These are phyloP conservation scores for Erythrocercus mccallii DNA, from an alignment of 2,113 vertebrate genomes.

Conservation along the genomic window DNA sequence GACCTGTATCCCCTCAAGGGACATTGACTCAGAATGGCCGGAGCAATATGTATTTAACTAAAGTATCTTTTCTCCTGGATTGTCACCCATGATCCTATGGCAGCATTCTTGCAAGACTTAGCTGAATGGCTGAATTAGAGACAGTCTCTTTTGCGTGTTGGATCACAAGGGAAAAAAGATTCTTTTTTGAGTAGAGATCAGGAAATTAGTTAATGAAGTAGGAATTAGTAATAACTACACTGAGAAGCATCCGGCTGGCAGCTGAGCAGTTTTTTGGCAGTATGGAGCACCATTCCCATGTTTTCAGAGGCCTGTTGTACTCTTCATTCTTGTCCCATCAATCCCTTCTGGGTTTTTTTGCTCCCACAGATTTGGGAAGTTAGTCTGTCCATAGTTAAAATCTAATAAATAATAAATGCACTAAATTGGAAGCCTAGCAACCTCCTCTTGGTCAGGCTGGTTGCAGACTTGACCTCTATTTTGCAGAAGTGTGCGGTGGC, in stretches of 20 bases:
- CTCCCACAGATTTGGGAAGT: neutral
- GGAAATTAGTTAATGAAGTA: neutral
- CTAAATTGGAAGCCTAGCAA: neutral
- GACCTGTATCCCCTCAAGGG: neutral
- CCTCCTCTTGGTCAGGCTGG: neutral
- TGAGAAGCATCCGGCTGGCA: neutral
- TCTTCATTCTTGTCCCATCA: neutral
- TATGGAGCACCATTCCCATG: accelerated
- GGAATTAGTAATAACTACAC: neutral
- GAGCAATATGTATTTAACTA: neutral
- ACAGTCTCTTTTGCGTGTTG: neutral
- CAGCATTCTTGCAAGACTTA: neutral
- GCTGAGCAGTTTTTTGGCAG: neutral
- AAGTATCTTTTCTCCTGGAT: neutral
- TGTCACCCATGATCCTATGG: accelerated
- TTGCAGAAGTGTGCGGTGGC: neutral
- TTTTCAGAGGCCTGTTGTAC: neutral
- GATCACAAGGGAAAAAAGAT: neutral
- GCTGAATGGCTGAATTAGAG: neutral
- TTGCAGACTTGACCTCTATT: neutral
- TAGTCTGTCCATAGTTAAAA: neutral
- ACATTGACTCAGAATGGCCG: neutral
- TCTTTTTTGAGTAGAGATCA: neutral
- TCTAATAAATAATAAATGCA: neutral
- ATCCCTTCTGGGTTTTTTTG: neutral